Evolutionary conservation across 2,113 vertebrate species (phyloP).

Genomic region (Ochotona curzoniae): DNA sequence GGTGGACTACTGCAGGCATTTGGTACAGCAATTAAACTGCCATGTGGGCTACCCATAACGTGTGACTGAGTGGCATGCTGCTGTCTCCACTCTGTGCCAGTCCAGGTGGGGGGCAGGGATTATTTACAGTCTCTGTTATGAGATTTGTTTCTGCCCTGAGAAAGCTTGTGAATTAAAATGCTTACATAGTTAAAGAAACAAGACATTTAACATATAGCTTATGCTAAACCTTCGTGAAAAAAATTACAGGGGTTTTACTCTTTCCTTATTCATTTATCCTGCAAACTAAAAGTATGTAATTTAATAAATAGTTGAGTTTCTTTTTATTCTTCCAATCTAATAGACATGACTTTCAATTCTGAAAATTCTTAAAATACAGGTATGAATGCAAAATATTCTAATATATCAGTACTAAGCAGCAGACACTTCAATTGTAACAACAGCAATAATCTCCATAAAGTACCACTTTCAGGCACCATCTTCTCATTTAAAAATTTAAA

Average conservation of each 20-base stretch:
- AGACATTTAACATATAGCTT: constrained; percentile 7
- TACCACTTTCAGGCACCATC: not conserved
- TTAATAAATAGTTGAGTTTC: constrained; percentile 36
- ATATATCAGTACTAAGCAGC: constrained; percentile 6
- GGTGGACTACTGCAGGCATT: not conserved
- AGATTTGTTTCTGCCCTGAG: no score
- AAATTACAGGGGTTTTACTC: not conserved
- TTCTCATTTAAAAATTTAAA: constrained; percentile 5
- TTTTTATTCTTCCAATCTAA: constrained; percentile 42
- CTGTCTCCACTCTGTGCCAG: no score
- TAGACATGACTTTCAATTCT: constrained; percentile 45
- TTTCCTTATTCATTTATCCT: not conserved
- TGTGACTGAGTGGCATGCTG: no score
- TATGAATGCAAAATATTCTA: not conserved
- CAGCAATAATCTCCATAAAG: not conserved
- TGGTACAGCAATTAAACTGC: no score
- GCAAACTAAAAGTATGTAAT: not conserved
- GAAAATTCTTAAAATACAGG: constrained; percentile 6
- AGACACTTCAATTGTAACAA: not conserved
- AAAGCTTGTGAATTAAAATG: no score
- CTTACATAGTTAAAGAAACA: not conserved
- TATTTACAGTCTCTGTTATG: no score
- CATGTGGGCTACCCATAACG: no score
- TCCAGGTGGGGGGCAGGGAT: no score
- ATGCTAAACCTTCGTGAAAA: not conserved